A percentile compares a stretch with the other conserved stretches of the same genome.
phyloP scores from a whole-genome alignment of 2,797 vertebrate genomes.

The Parambassis ranga region DNA sequence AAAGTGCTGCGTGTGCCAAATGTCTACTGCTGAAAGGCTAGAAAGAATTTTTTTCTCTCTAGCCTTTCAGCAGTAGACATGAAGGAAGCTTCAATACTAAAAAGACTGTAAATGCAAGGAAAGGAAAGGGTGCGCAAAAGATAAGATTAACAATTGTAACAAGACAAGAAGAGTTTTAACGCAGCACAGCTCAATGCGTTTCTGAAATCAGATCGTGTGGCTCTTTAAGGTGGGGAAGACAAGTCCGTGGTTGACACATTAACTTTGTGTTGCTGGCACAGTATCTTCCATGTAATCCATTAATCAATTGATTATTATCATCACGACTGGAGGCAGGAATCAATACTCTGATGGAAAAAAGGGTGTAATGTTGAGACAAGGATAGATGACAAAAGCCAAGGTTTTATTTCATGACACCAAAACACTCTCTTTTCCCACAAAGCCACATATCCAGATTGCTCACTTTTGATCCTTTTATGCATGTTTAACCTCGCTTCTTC shows the following conservation, averaged over 20 bases:
- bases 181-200: background rate
- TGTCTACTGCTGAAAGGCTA: too few relatives aligned
- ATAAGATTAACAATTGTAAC: too few relatives aligned
- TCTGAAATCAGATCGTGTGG: background rate
- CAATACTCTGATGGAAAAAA: constrained; percentile 20
- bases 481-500: background rate
- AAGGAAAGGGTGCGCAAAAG: too few relatives aligned
- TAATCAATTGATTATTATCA: constrained; percentile 42
- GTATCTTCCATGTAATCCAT: constrained; percentile 37
- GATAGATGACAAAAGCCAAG: constrained; percentile 3
- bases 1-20: too few relatives aligned
- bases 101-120: too few relatives aligned
- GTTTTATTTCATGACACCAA: constrained; percentile 5
- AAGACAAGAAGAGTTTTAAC: too few relatives aligned
- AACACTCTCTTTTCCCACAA: background rate
- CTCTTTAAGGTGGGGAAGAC: background rate
- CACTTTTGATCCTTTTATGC: background rate
- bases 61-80: too few relatives aligned
- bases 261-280: constrained; percentile 35
- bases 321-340: constrained; percentile 22
- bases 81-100: too few relatives aligned
- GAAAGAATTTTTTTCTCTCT: too few relatives aligned
- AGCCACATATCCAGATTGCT: background rate
- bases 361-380: background rate
- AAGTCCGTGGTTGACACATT: background rate